Evolutionary conservation across 1,140 invertebrate genomes (phyloP).

Genomic region (Drosophila pallidifrons): DNA sequence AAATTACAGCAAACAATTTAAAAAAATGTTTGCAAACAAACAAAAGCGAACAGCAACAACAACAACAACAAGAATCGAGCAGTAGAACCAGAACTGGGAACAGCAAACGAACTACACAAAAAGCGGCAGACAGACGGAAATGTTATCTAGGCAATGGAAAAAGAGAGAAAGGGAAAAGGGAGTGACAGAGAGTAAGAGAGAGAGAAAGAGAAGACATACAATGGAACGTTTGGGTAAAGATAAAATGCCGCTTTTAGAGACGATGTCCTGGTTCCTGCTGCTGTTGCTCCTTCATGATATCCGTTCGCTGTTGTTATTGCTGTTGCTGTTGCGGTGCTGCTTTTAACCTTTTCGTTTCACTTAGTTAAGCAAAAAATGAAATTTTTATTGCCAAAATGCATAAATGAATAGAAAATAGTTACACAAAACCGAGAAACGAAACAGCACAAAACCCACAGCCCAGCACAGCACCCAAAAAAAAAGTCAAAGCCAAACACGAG

Average conservation of each 20-base stretch:
- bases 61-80: constrained; percentile 35
- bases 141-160: constrained; percentile 72
- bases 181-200: constrained; percentile 28
- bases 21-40: constrained; percentile 83
- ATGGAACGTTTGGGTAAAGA: constrained; percentile 63
- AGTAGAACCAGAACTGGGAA: constrained; percentile 37
- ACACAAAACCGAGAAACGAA: constrained; percentile 39
- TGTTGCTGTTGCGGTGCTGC: constrained; percentile 20
- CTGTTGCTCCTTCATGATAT: constrained; percentile 24
- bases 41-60: constrained; percentile 54
- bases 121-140: constrained; percentile 60
- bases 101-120: constrained; percentile 44
- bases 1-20: constrained; percentile 83
- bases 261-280: constrained; percentile 23
- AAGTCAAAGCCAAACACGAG: neutral
- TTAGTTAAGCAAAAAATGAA: constrained; percentile 81
- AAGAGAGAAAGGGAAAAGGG: constrained; percentile 47
- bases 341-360: constrained; percentile 81
- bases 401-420: constrained; percentile 83
- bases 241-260: constrained; percentile 63
- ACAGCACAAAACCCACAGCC: constrained; percentile 39
- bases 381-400: constrained; percentile 83
- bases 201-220: constrained; percentile 29
- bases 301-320: constrained; percentile 29
- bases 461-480: neutral